phyloP scores from a whole-genome alignment of 1,140 invertebrate genomes.

The Nautilus pompilius region DNA sequence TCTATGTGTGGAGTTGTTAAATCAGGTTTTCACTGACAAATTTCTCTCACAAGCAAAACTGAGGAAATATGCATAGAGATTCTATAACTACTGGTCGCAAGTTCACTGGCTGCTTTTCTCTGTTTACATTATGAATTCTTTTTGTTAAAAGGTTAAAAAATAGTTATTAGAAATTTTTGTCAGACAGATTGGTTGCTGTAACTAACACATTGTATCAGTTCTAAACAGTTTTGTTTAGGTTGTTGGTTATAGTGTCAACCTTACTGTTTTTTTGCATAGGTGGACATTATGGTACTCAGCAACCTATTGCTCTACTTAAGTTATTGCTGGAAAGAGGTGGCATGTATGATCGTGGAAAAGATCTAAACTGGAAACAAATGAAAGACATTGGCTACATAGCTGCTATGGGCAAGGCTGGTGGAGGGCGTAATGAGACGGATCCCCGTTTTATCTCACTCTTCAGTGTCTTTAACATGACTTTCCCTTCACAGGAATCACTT shows the following conservation, averaged over 20 bases:
- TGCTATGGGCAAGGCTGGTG: constrained; percentile 70
- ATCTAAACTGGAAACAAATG: constrained; percentile 83
- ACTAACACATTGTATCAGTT: too few relatives aligned
- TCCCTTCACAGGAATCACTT: constrained; percentile 66
- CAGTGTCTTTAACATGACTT: constrained; percentile 78
- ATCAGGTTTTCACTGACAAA: too few relatives aligned
- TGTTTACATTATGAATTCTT: background rate
- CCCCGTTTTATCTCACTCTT: constrained; percentile 86
- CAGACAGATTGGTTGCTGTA: too few relatives aligned
- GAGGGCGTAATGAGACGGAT: constrained; percentile 84
- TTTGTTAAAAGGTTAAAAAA: too few relatives aligned
- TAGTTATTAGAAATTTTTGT: too few relatives aligned
- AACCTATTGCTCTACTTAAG: constrained; percentile 86
- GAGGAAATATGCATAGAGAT: too few relatives aligned
- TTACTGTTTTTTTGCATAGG: constrained; percentile 44
- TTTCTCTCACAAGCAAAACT: too few relatives aligned
- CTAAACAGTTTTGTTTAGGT: too few relatives aligned
- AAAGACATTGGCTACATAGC: constrained; percentile 69
- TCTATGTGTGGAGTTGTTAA: too few relatives aligned
- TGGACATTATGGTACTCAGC: constrained; percentile 85
- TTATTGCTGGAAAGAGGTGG: constrained; percentile 80
- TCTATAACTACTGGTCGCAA: too few relatives aligned
- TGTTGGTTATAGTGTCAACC: too few relatives aligned
- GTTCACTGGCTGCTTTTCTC: background rate
- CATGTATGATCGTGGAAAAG: constrained; percentile 83